Percentiles rank a stretch among this genome's conserved stretches.
Conservation (phyloP, 2,888 invertebrate genomes). For the Rosalia funebris region DNA sequence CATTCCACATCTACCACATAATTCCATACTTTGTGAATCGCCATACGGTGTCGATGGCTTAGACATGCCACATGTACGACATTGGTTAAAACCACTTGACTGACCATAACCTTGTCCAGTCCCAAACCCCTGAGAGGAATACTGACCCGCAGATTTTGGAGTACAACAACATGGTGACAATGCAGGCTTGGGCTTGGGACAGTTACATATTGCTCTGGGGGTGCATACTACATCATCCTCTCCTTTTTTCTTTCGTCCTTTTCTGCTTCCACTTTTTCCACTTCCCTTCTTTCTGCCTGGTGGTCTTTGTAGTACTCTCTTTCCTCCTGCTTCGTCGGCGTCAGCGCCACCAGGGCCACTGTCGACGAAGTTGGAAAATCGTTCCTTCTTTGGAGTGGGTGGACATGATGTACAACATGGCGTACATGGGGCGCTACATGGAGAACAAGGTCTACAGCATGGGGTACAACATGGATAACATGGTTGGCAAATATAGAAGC, state of each 20-base stretch:
- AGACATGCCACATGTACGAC: background rate
- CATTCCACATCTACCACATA: background rate
- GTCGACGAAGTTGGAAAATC: slow-evolving; percentile 23
- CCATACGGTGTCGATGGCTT: background rate
- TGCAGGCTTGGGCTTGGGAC: background rate
- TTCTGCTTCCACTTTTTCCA: background rate
- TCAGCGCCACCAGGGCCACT: slow-evolving; percentile 17
- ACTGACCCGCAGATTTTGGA: background rate
- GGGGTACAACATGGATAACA: slow-evolving; percentile 4
- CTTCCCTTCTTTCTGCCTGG: background rate
- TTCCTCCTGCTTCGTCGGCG: background rate
- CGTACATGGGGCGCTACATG: slow-evolving; percentile 15
- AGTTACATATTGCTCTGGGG: slow-evolving; percentile 5
- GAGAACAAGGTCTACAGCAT: slow-evolving; percentile 19
- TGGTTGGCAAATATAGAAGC: slow-evolving; percentile 9
- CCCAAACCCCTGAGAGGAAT: background rate
- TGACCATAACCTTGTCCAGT: background rate
- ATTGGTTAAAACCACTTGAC: background rate
- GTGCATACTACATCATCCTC: background rate
- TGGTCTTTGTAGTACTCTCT: slow-evolving; percentile 6
- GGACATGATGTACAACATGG: background rate
- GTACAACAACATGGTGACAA: background rate
- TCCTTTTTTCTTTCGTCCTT: background rate
- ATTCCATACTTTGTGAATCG: background rate
- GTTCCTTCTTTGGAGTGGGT: slow-evolving; percentile 16